Percentiles rank a stretch among this genome's conserved stretches.
Conservation (phyloP, 1,140 invertebrate species). For the Drosophila persimilis region DNA sequence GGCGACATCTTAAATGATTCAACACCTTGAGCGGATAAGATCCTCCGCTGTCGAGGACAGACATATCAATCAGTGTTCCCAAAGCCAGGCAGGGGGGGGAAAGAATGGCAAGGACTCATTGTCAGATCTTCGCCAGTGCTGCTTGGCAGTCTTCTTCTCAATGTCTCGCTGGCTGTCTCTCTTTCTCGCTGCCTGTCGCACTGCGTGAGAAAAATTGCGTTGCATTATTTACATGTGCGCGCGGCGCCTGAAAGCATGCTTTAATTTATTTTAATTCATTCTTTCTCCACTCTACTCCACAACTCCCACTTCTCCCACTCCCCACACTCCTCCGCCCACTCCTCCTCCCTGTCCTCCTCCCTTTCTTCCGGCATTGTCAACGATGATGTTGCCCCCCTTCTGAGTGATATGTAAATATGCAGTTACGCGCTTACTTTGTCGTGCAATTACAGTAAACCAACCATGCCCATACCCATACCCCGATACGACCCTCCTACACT, state of each 20-base stretch:
- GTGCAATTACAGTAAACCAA: conserved; percentile 74
- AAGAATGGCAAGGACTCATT: conserved; percentile 1
- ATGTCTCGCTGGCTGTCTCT: too few relatives aligned
- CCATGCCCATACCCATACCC: conserved; percentile 10
- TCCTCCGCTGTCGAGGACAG: conserved; percentile 41
- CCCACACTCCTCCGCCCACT: not conserved
- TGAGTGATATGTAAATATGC: conserved; percentile 80
- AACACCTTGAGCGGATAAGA: conserved; percentile 73
- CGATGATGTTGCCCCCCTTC: conserved; percentile 8
- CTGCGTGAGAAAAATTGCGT: conserved; percentile 71
- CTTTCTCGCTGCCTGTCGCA: conserved; percentile 3
- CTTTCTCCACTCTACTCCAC: conserved; percentile 17
- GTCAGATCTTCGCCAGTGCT: conserved; percentile 1
- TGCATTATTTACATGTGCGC: conserved; percentile 76
- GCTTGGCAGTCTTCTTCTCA: not conserved
- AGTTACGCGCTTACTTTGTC: conserved; percentile 80
- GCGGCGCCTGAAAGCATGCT: conserved; percentile 76
- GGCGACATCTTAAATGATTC: conserved; percentile 73
- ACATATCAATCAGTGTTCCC: conserved; percentile 72
- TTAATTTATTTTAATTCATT: conserved; percentile 82
- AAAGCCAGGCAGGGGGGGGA: conserved; percentile 2
- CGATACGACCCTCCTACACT: not conserved
- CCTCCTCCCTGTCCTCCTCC: not conserved
- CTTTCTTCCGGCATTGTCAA: too few relatives aligned
- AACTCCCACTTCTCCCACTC: conserved; percentile 27